phyloP scores from a whole-genome alignment of 2,113 vertebrate genomes.

The Pelusios castaneus region DNA sequence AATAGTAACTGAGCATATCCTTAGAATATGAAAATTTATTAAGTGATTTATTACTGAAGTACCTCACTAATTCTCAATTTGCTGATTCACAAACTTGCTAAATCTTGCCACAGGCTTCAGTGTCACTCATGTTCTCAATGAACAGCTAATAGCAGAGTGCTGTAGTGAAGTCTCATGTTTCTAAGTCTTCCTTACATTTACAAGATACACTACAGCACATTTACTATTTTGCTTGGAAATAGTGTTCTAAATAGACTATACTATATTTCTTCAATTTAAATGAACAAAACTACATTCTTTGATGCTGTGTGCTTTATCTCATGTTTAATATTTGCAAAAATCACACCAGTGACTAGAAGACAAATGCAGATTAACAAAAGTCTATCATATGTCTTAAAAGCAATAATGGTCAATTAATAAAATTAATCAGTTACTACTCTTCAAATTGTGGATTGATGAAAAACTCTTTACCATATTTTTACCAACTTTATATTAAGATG shows the following conservation, averaged over 20 bases:
- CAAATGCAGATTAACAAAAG: not conserved
- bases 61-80: not conserved
- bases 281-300: not conserved
- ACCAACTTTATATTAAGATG: not conserved
- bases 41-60: constrained; percentile 1
- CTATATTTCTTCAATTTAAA: constrained; percentile 14
- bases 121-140: not conserved
- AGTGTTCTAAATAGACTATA: not conserved
- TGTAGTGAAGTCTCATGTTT: constrained; percentile 2
- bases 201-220: not conserved
- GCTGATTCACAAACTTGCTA: constrained; percentile 19
- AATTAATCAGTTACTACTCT: not conserved
- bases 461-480: not conserved
- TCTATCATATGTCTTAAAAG: not conserved
- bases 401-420: not conserved
- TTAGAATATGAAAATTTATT: not conserved
- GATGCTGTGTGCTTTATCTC: not conserved
- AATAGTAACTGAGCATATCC: not conserved
- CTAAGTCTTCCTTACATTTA: not conserved
- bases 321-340: constrained; percentile 19
- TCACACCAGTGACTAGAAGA: not conserved
- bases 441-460: not conserved
- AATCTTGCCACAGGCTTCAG: constrained; percentile 13
- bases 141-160: not conserved
- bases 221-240: not conserved